phyloP scores from a whole-genome alignment of 2,113 vertebrate genomes.

The Callaeas wilsoni region DNA sequence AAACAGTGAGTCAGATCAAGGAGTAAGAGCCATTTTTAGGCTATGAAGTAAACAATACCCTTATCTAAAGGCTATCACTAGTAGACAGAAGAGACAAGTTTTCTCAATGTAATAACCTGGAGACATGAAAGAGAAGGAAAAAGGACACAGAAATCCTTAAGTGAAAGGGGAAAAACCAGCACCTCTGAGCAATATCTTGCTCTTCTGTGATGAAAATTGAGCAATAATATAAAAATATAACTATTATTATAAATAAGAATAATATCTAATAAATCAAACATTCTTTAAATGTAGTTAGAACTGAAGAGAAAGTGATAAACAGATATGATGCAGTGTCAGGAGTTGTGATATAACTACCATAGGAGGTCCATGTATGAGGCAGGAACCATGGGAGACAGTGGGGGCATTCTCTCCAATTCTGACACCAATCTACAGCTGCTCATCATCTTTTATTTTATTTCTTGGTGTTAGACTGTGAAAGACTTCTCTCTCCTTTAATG shows the following conservation, averaged over 20 bases:
- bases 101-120: not conserved
- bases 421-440: not conserved
- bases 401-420: not conserved
- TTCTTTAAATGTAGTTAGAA: not conserved
- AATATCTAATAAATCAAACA: not conserved
- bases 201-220: not conserved
- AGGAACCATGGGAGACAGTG: not conserved
- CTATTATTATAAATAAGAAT: not conserved
- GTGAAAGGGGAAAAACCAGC: not conserved
- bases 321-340: not conserved
- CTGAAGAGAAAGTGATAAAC: not conserved
- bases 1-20: constrained; percentile 63
- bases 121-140: not conserved
- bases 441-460: not conserved
- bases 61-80: constrained; percentile 16
- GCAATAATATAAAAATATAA: not conserved
- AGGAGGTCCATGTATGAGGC: not conserved
- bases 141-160: not conserved
- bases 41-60: constrained; percentile 50
- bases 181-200: not conserved
- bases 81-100: not conserved
- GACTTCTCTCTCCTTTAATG: not conserved
- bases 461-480: not conserved
- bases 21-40: constrained; percentile 65
- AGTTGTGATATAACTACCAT: not conserved